Conservation (phyloP, 2,113 vertebrate species). For the Felis catus region DNA sequence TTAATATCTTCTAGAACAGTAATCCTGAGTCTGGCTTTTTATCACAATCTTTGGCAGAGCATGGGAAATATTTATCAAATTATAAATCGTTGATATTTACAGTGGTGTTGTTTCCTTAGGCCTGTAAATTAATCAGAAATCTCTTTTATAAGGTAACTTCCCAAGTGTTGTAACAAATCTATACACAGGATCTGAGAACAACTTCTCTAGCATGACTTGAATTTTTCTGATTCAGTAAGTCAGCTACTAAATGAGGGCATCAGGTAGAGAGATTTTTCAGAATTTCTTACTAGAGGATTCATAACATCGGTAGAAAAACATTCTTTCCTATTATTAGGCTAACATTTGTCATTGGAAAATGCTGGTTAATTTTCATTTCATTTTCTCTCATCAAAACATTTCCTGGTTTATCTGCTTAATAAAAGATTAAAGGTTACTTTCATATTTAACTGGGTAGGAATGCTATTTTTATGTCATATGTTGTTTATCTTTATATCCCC, state of each 20-base stretch:
- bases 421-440: neutral
- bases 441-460: neutral
- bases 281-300: neutral
- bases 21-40: neutral
- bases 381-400: neutral
- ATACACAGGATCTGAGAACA: neutral
- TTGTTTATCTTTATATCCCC: neutral
- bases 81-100: neutral
- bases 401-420: neutral
- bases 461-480: neutral
- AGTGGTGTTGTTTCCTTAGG: neutral
- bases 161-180: neutral
- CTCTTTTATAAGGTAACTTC: neutral
- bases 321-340: neutral
- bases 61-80: neutral
- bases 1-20: neutral
- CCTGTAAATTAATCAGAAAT: neutral
- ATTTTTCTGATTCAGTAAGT: neutral
- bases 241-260: neutral
- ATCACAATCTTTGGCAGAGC: neutral
- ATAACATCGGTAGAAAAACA: neutral
- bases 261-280: neutral
- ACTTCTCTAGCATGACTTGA: neutral
- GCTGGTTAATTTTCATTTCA: neutral
- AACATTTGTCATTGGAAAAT: neutral